Evolutionary conservation across 2,113 vertebrate genomes (phyloP), one percentile per base, ranked within the genome.

Genomic region (Trogon surrucura): DNA sequence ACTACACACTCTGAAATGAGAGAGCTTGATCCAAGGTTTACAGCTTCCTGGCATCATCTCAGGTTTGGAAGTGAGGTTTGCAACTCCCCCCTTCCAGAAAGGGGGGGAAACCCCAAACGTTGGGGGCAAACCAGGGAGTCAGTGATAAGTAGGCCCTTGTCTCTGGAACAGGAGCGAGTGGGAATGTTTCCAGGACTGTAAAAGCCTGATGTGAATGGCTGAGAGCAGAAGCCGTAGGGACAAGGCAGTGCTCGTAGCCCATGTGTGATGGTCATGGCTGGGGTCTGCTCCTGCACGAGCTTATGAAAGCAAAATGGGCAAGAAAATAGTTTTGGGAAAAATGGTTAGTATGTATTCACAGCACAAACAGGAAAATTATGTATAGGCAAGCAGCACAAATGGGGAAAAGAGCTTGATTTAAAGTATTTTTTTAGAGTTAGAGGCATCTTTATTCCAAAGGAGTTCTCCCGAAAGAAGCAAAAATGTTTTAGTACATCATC

Each of bases 201-300:
- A 57, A 83, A 95, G 30, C 17, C 34, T 0, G 0, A 9, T 69
- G 38, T 11, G 61, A 72, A 29, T 0, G 25, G 21, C 56, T 80
- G 36, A 0, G 5, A 80, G 65, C n/a, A 78, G 58, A 41, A 80
- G 36, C 25, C 20, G 22, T 0, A 2, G 23, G 50, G 54, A 3
- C n/a, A 60, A 41, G 58, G 66, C 32, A 85, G 23, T 0, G 1
- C 67, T 82, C 62, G 71, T 1, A 14, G 64, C 36, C 80, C 21
- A 1, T 6, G 23, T 1, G 1, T 0, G 1, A 22, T n/a, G 54
- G 13, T 47, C 1, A 0, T 9, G 7, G 41, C 34, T 2, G 4
- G 32, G 57, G 16, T 80, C 30, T 79, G 83, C 21, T 58, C 41
- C 45, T 48, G 50, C 62, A 50, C 48, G 51, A 61, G 8, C 51